A percentile compares a stretch with the other conserved stretches of the same genome.
These are phyloP conservation scores for Microcebus griseorufus DNA, from an alignment of 2,113 vertebrate genomes.

Conservation along the genomic window DNA sequence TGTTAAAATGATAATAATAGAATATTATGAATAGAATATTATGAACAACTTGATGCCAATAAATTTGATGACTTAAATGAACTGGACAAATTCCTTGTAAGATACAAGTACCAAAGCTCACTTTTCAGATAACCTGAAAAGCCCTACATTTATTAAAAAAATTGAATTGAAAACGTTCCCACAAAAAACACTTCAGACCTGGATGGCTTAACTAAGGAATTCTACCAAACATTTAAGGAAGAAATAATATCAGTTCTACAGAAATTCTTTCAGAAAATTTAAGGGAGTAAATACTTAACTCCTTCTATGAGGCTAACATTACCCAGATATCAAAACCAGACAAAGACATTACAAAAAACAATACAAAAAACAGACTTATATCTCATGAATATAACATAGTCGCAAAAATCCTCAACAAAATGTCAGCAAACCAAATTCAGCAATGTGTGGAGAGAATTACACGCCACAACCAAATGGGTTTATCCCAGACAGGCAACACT, in stretches of 20 bases:
- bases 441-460: background rate
- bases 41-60: background rate
- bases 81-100: background rate
- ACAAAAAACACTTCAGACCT: background rate
- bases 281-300: background rate
- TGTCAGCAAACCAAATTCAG: background rate
- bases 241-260: background rate
- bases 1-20: background rate
- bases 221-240: background rate
- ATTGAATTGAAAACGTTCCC: background rate
- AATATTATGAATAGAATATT: background rate
- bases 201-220: background rate
- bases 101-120: background rate
- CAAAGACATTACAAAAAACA: background rate
- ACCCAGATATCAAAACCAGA: background rate
- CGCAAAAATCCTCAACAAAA: background rate
- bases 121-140: background rate
- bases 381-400: background rate
- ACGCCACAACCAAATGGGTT: background rate
- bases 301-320: background rate
- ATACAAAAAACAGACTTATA: background rate
- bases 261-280: background rate
- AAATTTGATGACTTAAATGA: background rate
- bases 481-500: background rate
- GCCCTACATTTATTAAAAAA: background rate